Evolutionary conservation across 2,888 invertebrate species (phyloP), one percentile per base, ranked within the genome.

Genomic region (Eristalinus aeneus): DNA sequence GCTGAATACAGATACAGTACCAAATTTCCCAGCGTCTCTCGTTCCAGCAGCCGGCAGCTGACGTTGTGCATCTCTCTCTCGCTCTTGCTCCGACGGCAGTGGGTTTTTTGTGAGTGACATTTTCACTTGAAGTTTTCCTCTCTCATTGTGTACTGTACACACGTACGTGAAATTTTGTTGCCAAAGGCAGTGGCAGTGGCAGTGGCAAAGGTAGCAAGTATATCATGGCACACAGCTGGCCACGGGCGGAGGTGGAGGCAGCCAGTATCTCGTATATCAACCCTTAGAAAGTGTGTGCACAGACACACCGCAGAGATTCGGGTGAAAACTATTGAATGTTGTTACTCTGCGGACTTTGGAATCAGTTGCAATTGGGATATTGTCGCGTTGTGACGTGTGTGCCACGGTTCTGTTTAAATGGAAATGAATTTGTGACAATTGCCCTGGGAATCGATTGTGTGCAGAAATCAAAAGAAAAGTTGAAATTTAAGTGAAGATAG

Each of bases 361-460:
- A 91, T 93, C 93, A 93, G 93, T 93, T 92, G 91, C 93, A 92
- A 92, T 90, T 91, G 91, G 90, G 89, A 89, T 90, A 90, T 92
- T 91, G 90, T 89, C 89, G 90, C 89, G 91, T 89, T 89, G 91
- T 91, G 91, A 92, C 92, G 91, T 89, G 88, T 89, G 83, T 88
- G 89, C 88, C 88, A 88, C 65, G 23, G 71, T 53, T 60, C 68
- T 63, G 53, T 77, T 82, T 12, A 53, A 46, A 46, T 68, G 46
- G 76, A 31, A 81, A 76, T 80, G 63, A 23, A 53, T 58, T 67
- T 67, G 58, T 72, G 61, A 72, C 54, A 72, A 71, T 46, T 58
- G 34, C n/a, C 34, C 8, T 0, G 11, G 54, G 12, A 6, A 56
- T n/a, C 61, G 75, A 73, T 71, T 63, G 8, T 56, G 56, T 56